Conservation (phyloP, 2,113 vertebrate genomes). For the Pteruthius melanotis region DNA sequence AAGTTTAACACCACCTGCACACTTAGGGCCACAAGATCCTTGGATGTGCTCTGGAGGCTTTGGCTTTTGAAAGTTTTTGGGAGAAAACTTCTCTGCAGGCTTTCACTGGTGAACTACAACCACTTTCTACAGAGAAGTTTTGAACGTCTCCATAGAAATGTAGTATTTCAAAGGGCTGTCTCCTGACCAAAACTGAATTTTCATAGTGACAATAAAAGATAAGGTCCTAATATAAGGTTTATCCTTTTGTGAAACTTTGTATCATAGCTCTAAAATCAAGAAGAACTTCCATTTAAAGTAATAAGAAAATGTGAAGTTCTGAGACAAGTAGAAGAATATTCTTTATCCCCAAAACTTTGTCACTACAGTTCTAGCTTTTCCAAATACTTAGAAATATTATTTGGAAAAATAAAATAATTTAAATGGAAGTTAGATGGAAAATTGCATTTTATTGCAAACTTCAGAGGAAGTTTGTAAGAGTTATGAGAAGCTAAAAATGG, state of each 20-base stretch:
- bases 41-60: background rate
- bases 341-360: background rate
- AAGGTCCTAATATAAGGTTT: background rate
- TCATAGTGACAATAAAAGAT: background rate
- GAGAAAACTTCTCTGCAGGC: background rate
- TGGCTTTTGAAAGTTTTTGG: too few species aligned
- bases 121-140: background rate
- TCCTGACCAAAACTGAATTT: background rate
- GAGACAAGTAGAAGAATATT: background rate
- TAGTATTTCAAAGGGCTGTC: background rate
- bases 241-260: background rate
- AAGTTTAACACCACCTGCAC: accelerated
- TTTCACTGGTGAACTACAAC: background rate
- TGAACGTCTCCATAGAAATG: background rate
- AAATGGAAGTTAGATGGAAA: background rate
- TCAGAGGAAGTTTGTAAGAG: background rate
- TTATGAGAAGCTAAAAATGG: background rate
- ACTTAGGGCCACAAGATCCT: background rate
- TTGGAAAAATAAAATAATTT: background rate
- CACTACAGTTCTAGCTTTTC: background rate
- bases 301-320: background rate
- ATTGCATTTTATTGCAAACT: background rate
- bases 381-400: background rate
- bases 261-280: background rate
- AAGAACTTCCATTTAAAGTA: background rate